Base-by-base conservation (phyloP, 2,888 invertebrate species). In the Zygogramma bicolorata region DNA sequence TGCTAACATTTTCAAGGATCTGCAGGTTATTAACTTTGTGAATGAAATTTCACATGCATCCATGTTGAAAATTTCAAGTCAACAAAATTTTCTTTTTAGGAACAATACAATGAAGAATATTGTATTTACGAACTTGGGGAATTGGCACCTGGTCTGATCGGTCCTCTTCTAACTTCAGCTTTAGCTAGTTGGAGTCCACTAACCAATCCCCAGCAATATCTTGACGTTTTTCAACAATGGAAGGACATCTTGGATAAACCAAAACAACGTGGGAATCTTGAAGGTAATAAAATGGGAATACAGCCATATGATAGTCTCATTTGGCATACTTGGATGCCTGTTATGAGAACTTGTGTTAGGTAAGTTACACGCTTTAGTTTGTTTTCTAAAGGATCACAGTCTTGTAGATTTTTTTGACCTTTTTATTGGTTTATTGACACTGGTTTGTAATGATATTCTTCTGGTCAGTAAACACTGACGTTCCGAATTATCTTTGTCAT, bases 281-380 rank as follows among this genome's bases (percentile, higher is more conserved):
- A 87, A 85, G 85, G 86, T 85, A 87, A 87, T 86, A 85, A 88
- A 77, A 86, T 86, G 79, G 87, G 86, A 79, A 88, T 90, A 5
- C 91, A 90, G 79, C 94, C 95, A 0, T 97, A 94, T 84, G 94
- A 95, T 86, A 92, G 92, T 81, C 88, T 97, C 70, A 88, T 98
- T 78, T 97, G 97, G 97, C 95, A 96, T 83, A 93, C 94, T 74
- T 96, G 96, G 92, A 92, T 97, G 89, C 97, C 97, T n/a, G 90
- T 91, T 71, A 89, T 97, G 74, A 90, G 94, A 80, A 89, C 89
- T 46, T 92, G 93, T 53, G 90, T 93, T 77, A 90, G 91, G 94
- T 93, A 87, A 90, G 92, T 91, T 80, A 75, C 75, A 75, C 76
- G 76, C 77, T 76, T 77, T 78, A 72, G 73, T 72, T 76, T 80